phyloP scores from a whole-genome alignment of 2,888 invertebrate species.

The Troilus luridus region DNA sequence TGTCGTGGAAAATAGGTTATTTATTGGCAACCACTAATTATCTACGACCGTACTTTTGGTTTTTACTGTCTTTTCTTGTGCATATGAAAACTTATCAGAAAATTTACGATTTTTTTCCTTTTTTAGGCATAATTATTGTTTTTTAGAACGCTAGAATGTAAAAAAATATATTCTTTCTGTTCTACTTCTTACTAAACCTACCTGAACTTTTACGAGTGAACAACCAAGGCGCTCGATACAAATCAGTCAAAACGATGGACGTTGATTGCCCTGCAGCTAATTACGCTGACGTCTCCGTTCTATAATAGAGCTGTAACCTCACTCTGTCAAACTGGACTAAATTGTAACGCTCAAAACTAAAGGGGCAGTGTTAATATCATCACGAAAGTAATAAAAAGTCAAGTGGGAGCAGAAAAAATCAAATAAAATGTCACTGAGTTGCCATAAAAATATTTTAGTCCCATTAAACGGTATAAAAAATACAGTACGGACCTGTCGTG shows the following conservation, averaged over 20 bases:
- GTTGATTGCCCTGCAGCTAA: not conserved
- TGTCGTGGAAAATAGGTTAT: too few relatives aligned
- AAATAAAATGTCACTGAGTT: not conserved
- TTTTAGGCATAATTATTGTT: too few relatives aligned
- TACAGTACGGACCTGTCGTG: too few relatives aligned
- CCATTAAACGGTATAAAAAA: too few relatives aligned
- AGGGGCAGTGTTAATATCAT: not conserved
- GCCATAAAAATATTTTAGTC: not conserved
- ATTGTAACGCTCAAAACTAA: not conserved
- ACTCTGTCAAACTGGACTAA: not conserved
- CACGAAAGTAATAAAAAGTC: not conserved
- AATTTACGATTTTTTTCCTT: too few relatives aligned
- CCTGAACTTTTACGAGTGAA: not conserved
- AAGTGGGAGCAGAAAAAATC: not conserved
- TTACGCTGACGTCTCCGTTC: not conserved
- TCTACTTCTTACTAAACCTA: not conserved
- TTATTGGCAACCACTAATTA: too few relatives aligned
- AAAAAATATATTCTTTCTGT: too few relatives aligned
- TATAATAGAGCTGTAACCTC: not conserved
- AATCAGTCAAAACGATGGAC: conserved; percentile 23
- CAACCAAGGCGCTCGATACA: not conserved
- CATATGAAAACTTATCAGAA: too few relatives aligned
- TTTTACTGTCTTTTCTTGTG: too few relatives aligned
- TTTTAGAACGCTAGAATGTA: too few relatives aligned
- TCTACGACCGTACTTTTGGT: too few relatives aligned